phyloP scores from a whole-genome alignment of 2,888 invertebrate species.

The Venustoraphidia nigricollis region DNA sequence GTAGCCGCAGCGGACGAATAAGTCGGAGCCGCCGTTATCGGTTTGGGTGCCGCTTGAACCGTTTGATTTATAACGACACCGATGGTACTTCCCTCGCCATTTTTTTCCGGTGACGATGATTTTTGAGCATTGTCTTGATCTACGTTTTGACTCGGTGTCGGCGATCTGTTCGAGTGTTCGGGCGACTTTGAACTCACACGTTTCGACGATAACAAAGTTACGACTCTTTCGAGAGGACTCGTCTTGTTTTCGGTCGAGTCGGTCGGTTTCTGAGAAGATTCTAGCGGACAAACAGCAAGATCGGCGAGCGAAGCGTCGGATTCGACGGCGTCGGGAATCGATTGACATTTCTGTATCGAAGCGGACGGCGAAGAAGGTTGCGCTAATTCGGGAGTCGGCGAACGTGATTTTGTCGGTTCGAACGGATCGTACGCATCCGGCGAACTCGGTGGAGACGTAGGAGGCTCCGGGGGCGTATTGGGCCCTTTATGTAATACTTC shows the following conservation, averaged over 20 bases:
- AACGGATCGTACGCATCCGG: constrained; percentile 84
- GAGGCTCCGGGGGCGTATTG: constrained; percentile 54
- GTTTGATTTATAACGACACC: constrained; percentile 17
- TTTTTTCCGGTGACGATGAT: constrained; percentile 7
- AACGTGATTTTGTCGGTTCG: constrained; percentile 73
- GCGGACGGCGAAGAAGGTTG: constrained; percentile 7
- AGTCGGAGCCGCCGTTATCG: constrained; percentile 22
- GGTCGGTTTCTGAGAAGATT: constrained; percentile 34
- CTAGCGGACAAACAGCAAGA: constrained; percentile 19
- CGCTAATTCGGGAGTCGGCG: constrained; percentile 38
- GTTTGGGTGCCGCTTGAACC: constrained; percentile 19
- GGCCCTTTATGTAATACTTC: constrained; percentile 42
- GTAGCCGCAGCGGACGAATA: constrained; percentile 22
- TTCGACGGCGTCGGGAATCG: constrained; percentile 5
- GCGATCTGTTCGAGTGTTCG: constrained; percentile 14
- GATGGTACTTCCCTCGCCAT: constrained; percentile 16
- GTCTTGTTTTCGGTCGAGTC: constrained; percentile 32
- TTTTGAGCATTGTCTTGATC: constrained; percentile 4
- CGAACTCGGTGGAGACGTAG: constrained; percentile 50
- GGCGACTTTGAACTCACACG: constrained; percentile 4
- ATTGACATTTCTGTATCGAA: background rate
- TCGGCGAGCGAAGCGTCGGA: constrained; percentile 8
- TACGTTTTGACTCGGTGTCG: constrained; percentile 18
- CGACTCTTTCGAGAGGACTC: constrained; percentile 41
- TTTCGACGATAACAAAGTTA: constrained; percentile 38